Evolutionary conservation across 2,797 vertebrate species (phyloP).

Genomic region (Pterois miles): DNA sequence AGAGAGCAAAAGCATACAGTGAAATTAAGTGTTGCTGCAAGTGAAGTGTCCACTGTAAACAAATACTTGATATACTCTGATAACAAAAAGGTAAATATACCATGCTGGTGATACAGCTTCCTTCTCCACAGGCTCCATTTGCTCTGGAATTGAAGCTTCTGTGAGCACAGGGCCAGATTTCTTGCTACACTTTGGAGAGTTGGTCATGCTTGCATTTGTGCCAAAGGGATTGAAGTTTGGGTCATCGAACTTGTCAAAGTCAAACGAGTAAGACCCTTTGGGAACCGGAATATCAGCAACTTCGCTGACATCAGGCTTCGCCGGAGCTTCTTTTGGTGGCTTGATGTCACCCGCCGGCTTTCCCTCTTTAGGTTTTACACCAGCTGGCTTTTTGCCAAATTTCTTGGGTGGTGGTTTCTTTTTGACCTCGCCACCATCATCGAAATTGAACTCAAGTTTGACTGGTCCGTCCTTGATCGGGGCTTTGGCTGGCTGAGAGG

Average conservation of each 20-base stretch:
- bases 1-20: background rate
- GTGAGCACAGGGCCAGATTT: conserved; percentile 22
- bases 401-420: conserved; percentile 81
- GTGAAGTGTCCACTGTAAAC: background rate
- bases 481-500: background rate
- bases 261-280: conserved; percentile 78
- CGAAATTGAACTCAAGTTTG: conserved; percentile 88
- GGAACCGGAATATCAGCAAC: conserved; percentile 46
- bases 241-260: conserved; percentile 85
- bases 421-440: conserved; percentile 66
- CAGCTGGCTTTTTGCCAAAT: conserved; percentile 78
- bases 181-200: conserved; percentile 64
- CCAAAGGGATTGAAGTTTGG: conserved; percentile 86
- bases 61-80: background rate
- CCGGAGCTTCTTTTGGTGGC: conserved; percentile 18
- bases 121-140: conserved; percentile 26
- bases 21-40: background rate
- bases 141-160: conserved; percentile 17
- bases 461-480: conserved; percentile 63
- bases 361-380: conserved; percentile 72
- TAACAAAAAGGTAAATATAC: conserved; percentile 50
- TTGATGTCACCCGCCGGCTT: conserved; percentile 50
- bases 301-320: conserved; percentile 24
- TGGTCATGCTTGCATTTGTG: conserved; percentile 69
- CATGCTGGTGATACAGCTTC: conserved; percentile 16